phyloP scores from a whole-genome alignment of 2,888 invertebrate genomes.

The Leptodirus hochenwartii region DNA sequence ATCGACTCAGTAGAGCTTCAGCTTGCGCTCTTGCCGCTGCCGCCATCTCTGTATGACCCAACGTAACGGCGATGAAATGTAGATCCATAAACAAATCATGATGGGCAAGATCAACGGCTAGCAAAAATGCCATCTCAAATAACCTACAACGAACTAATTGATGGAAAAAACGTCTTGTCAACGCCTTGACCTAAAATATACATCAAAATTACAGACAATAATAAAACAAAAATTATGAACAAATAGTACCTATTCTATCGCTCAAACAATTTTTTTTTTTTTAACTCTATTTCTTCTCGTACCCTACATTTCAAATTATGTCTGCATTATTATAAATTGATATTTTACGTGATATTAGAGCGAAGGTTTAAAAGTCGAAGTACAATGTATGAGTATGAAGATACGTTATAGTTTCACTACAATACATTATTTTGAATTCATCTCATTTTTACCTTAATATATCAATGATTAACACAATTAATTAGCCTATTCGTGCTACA shows the following conservation, averaged over 20 bases:
- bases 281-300: too few relatives aligned
- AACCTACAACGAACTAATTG: constrained; percentile 58
- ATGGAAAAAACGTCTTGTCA: constrained; percentile 77
- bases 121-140: constrained; percentile 64
- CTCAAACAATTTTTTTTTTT: too few relatives aligned
- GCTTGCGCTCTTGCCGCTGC: constrained; percentile 54
- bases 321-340: too few relatives aligned
- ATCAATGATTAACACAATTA: too few relatives aligned
- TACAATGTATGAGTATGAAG: too few relatives aligned
- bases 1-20: constrained; percentile 24
- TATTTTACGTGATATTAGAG: too few relatives aligned
- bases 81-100: constrained; percentile 78
- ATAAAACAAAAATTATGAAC: constrained; percentile 1
- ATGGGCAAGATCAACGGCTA: constrained; percentile 71
- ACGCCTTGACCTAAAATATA: constrained; percentile 44
- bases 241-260: not conserved
- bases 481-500: too few relatives aligned
- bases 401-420: too few relatives aligned
- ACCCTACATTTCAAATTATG: too few relatives aligned
- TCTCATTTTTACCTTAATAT: too few relatives aligned
- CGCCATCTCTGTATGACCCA: constrained; percentile 42
- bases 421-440: too few relatives aligned
- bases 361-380: too few relatives aligned
- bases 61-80: constrained; percentile 48
- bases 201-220: not conserved